Evolutionary conservation across 1,140 invertebrate species (phyloP).

Genomic region (Aphidius gifuensis): DNA sequence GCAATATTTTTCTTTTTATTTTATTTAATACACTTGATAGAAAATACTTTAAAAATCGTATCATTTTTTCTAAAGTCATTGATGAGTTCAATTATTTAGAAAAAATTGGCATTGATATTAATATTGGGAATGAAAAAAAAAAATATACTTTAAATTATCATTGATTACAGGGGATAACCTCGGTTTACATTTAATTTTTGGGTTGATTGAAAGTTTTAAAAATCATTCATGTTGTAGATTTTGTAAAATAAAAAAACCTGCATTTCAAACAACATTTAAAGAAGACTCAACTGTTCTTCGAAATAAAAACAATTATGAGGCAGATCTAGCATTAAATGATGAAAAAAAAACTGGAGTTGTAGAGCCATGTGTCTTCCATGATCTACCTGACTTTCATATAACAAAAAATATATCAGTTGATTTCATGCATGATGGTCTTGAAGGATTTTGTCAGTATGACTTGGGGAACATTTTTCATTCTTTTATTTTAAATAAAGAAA

Average conservation of each 20-base stretch:
- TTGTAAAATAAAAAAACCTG: conserved; percentile 31
- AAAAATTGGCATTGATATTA: conserved; percentile 30
- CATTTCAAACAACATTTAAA: conserved; percentile 23
- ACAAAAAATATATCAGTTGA: conserved; percentile 29
- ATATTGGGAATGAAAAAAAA: conserved; percentile 15
- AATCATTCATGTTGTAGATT: conserved; percentile 36
- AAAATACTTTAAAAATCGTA: conserved; percentile 28
- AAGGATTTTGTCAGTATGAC: conserved; percentile 33
- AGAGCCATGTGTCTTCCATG: conserved; percentile 10
- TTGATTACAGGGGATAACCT: conserved; percentile 41
- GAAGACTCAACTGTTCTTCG: conserved; percentile 29
- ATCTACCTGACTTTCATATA: conserved; percentile 29
- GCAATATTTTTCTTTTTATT: conserved; percentile 35
- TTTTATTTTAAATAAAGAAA: conserved; percentile 19
- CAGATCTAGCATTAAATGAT: conserved; percentile 5
- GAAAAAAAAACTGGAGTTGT: conserved; percentile 13
- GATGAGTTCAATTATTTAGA: conserved; percentile 36
- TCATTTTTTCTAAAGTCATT: conserved; percentile 31
- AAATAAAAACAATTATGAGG: conserved; percentile 9
- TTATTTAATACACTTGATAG: conserved; percentile 36
- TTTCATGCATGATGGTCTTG: conserved; percentile 36
- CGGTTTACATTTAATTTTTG: conserved; percentile 37
- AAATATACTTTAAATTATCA: conserved; percentile 33
- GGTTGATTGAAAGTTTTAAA: conserved; percentile 36
- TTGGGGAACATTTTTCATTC: conserved; percentile 26